phyloP scores from a whole-genome alignment of 2,797 vertebrate species.

The Champsocephalus gunnari region DNA sequence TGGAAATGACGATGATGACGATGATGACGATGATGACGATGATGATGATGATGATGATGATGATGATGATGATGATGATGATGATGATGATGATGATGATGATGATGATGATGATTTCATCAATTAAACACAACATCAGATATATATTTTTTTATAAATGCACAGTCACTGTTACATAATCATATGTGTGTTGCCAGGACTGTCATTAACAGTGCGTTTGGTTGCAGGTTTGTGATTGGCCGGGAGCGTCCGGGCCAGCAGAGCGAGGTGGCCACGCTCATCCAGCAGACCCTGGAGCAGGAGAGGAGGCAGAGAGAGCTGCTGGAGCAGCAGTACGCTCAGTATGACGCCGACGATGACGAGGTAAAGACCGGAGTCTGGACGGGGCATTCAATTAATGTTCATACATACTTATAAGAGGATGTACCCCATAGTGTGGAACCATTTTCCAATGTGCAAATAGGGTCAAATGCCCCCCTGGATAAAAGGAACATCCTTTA shows the following conservation, averaged over 20 bases:
- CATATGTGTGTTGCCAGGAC: background rate
- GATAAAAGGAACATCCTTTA: constrained; percentile 3
- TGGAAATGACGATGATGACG: background rate
- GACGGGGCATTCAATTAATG: background rate
- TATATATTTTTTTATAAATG: background rate
- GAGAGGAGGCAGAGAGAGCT: constrained; percentile 95
- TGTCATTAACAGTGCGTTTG: background rate
- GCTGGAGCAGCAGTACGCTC: constrained; percentile 95
- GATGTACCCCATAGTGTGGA: background rate
- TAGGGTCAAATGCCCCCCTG: background rate
- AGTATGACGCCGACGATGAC: constrained; percentile 96
- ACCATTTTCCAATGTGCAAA: background rate
- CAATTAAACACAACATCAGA: no score
- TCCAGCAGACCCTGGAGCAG: constrained; percentile 98
- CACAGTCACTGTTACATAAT: background rate
- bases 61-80: no score
- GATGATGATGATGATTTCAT: background rate
- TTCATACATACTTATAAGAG: background rate
- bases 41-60: no score
- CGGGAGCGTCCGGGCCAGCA: constrained; percentile 98
- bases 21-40: no score
- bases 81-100: no score
- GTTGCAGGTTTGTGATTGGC: constrained; percentile 94
- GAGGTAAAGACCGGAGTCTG: constrained; percentile 86
- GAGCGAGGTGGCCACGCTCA: constrained; percentile 97